Base-by-base conservation (phyloP, 2,888 invertebrate genomes). In the Drosophila helvetica region DNA sequence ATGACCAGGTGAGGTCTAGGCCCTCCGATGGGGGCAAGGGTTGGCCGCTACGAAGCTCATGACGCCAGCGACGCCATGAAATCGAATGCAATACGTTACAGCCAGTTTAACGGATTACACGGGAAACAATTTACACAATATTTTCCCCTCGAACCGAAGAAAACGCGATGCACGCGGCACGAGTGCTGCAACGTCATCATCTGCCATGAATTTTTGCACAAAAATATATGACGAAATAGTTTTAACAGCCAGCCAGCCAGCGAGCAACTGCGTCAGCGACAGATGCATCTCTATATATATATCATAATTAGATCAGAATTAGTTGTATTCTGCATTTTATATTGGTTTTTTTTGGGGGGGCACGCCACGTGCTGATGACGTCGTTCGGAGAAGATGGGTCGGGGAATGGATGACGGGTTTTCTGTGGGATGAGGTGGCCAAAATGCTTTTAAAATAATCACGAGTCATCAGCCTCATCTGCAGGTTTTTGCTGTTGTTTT, bases 291-390 rank as follows among this genome's bases (percentile, higher is more conserved):
- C 50, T 50, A 18, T 51, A 43, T 65, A 46, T 55, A 63, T 50
- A 45, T 51, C 25, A 67, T 56, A 66, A 66, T 66, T 67, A 56
- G 56, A 50, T 67, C 56, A 47, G 50, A 38, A 55, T 38, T 43
- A 47, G 58, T 46, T 60, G 17, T 60, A 30, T 57, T 54, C 18
- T 53, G 43, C 52, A 27, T 46, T 52, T 38, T 51, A 25, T 45
- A n/a, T 50, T 55, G 30, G 22, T 58, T 46, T 38, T 58, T 17
- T 48, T n/a, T n/a, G 52, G 12, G 46, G 15, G 60, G 45, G 59
- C 12, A 10, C 4, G 12, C 80, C 88, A 82, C 88, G 86, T 83
- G 86, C 86, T 74, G 53, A 74, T 86, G 86, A 88, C 83, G 83
- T 73, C 62, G 68, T 63, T 51, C n/a, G n/a, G 27, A 7, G 27